Conservation (phyloP, 2,113 vertebrate genomes). For the Hassar affinis region DNA sequence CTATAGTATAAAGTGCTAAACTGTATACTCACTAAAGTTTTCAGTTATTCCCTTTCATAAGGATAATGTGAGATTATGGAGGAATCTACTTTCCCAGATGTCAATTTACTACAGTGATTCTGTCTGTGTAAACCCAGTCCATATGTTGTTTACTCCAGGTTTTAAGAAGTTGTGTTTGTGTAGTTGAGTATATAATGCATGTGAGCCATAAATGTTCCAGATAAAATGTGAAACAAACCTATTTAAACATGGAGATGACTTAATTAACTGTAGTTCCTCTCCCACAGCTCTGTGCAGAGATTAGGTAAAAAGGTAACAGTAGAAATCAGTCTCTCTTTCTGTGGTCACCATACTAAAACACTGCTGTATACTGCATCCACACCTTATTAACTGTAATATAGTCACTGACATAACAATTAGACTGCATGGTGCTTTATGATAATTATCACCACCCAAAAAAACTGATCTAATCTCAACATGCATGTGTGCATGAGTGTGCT, state of each 20-base stretch:
- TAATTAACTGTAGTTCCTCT: background rate
- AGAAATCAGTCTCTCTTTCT: background rate
- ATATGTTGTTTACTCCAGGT: background rate
- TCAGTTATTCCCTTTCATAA: background rate
- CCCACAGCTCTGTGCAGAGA: background rate
- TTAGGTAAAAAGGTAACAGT: background rate
- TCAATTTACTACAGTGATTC: background rate
- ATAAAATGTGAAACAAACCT: constrained; percentile 15
- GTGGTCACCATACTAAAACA: background rate
- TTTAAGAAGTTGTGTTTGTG: background rate
- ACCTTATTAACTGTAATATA: constrained; percentile 6
- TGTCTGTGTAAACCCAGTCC: background rate
- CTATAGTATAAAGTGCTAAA: background rate
- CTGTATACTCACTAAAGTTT: background rate
- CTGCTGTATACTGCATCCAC: constrained; percentile 11
- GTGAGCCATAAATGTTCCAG: background rate
- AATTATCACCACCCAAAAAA: background rate
- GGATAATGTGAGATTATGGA: background rate
- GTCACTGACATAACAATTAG: background rate
- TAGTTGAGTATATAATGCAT: background rate
- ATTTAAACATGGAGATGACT: background rate
- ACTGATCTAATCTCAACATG: background rate
- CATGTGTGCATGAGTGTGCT: background rate
- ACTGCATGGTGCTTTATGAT: background rate
- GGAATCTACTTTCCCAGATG: background rate